These are phyloP conservation scores for Autographa gamma DNA, from an alignment of 2,888 invertebrate genomes.

Conservation along the genomic window DNA sequence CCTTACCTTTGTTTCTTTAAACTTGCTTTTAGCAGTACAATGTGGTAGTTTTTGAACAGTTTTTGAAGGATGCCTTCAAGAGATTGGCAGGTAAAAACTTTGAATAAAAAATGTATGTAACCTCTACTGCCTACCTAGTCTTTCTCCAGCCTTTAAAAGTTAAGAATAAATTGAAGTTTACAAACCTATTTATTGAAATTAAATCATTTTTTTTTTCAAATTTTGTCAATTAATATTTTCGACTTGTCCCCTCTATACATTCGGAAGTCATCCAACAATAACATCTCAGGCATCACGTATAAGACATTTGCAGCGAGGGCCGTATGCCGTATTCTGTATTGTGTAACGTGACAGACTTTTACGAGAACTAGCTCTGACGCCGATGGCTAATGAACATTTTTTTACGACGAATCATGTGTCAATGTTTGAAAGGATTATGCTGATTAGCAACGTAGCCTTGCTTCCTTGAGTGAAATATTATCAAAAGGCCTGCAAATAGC, in stretches of 20 bases:
- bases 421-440: background rate
- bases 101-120: no score
- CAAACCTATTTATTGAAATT: no score
- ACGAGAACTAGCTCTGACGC: constrained; percentile 69
- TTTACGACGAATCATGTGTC: constrained; percentile 50
- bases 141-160: no score
- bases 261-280: constrained; percentile 52
- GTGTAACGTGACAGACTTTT: constrained; percentile 78
- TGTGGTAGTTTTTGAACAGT: no score
- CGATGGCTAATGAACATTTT: constrained; percentile 58
- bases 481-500: background rate
- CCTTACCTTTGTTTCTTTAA: no score
- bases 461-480: no score
- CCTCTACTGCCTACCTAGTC: no score
- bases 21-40: no score
- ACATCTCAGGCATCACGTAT: constrained; percentile 76
- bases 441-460: background rate
- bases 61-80: no score
- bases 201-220: no score
- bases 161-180: no score
- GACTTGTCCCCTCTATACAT: constrained; percentile 45
- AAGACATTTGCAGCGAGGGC: constrained; percentile 75
- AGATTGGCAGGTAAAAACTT: no score
- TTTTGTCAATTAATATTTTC: background rate
- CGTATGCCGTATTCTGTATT: constrained; percentile 77